Base-by-base conservation (phyloP, 2,113 vertebrate genomes). In the Pyrgilauda ruficollis region DNA sequence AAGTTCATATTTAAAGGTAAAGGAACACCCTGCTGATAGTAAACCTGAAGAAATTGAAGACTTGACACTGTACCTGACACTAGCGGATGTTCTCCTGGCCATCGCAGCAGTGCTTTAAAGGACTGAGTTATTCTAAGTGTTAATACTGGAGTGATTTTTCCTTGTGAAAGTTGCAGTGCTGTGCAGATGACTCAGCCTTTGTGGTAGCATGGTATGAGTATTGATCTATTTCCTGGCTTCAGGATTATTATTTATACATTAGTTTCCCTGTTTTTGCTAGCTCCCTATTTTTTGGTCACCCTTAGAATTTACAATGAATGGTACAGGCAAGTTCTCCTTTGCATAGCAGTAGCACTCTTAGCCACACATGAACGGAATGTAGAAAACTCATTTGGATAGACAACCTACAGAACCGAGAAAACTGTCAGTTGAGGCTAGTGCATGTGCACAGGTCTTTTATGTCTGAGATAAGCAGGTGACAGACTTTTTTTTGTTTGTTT, bases 201-300 rank as follows among this genome's bases (percentile, higher is more conserved):
- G 41, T 26, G 10, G 20, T 46, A 5, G 28, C 55, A 63, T 50
- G 20, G 9, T 52, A 35, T 58, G n/a, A 68, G 13, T 22, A 41
- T 28, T 35, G 6, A 52, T 58, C 8, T 26, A 46, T 73, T 77
- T 82, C 22, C 17, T 41, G 43, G 20, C 6, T 64, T 63, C 35
- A 26, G 5, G 39, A 44, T 39, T 12, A 43, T 16, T 31, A 37
- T 58, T 47, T 43, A 23, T 43, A 8, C 13, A 89, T 53, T 56
- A 37, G 35, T n/a, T 9, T 15, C 3, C 2, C 9, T 63, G 13
- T 28, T 67, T 58, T 20, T 63, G 5, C 8, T 69, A 52, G 19
- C 4, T 2, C 3, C 4, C 16, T 44, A 21, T 4, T 63, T 53
- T 53, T 24, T 23, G 3, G 1, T 64, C 16, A 59, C 14, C 3